Evolutionary conservation across 2,113 vertebrate species (phyloP), one percentile per base, ranked within the genome.

Genomic region (Coreoperca whiteheadi): DNA sequence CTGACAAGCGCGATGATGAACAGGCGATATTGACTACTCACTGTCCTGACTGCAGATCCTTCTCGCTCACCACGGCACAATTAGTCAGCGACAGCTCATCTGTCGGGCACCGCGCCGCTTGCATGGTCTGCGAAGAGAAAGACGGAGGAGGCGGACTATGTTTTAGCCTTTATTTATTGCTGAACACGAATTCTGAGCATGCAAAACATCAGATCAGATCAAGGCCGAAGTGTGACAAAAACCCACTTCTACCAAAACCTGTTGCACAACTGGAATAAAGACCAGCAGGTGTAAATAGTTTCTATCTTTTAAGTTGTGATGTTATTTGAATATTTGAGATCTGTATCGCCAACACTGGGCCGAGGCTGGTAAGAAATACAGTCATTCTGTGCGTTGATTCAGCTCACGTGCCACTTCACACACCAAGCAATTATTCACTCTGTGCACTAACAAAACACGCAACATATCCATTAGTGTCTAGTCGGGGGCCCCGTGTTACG

Each of bases 41-140:
- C 98, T 97, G 97, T 92, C 97, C 97, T 66, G 97, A 96, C 67
- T 96, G 97, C 93, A 98, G 97, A 80, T 99, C 98, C 93, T 97
- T 99, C 94, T 99, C 98, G 4, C 93, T 98, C 84, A 99, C 97
- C 91, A 99, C 98, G 14, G 97, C 98, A 54, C 98, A 99, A 92
- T 99, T 99, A 79, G 96, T 98, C 85, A 99, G 84, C 0, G 98
- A 99, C 81, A 99, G 96, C 74, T 99, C 98, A 23, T 99, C 98
- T 1, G 98, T 99, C 60, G 98, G 98, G 94, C 98, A 99, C 71
- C 98, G 95, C 0, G 97, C 98, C 37, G 98, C 98, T 93, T 98
- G 97, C 98, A 99, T 99, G 21, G 95, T 89, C 96, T 99, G 39
- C 1, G 64, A 72, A 77, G 54, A 53, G 8, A 59, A 57, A 48